Evolutionary conservation across 2,888 invertebrate species (phyloP).

Genomic region (Drosophila histrio): DNA sequence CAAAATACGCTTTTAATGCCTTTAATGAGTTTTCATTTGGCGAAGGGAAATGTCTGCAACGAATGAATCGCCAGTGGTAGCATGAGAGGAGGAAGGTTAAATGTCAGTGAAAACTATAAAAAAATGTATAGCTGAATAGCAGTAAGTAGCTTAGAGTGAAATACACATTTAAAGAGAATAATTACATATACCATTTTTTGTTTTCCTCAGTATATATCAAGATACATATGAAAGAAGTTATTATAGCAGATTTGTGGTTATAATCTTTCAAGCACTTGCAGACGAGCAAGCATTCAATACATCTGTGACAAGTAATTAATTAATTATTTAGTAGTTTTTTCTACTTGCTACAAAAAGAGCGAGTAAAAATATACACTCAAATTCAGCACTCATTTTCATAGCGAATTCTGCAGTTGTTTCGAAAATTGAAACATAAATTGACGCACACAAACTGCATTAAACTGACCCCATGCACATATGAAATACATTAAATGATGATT

Average conservation of each 20-base stretch:
- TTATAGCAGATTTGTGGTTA: background rate
- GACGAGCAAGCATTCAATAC: too few relatives aligned
- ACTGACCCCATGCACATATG: conserved; percentile 52
- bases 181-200: background rate
- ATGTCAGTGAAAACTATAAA: conserved; percentile 32
- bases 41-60: background rate
- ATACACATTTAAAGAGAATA: background rate
- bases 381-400: background rate
- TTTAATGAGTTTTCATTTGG: conserved; percentile 65
- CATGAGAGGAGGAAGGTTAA: conserved; percentile 5
- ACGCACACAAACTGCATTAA: conserved; percentile 3
- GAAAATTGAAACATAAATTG: background rate
- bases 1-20: conserved; percentile 69
- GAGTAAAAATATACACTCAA: background rate
- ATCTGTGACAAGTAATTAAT: too few relatives aligned
- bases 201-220: background rate
- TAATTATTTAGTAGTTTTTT: background rate
- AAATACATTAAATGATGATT: conserved; percentile 65
- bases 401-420: background rate
- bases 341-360: background rate
- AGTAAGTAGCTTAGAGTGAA: conserved; percentile 17
- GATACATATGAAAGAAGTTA: background rate
- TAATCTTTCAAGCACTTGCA: background rate
- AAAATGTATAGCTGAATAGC: conserved; percentile 9
- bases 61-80: conserved; percentile 25